Base-by-base conservation (phyloP, 2,888 invertebrate genomes). In the Sipunculus nudus region DNA sequence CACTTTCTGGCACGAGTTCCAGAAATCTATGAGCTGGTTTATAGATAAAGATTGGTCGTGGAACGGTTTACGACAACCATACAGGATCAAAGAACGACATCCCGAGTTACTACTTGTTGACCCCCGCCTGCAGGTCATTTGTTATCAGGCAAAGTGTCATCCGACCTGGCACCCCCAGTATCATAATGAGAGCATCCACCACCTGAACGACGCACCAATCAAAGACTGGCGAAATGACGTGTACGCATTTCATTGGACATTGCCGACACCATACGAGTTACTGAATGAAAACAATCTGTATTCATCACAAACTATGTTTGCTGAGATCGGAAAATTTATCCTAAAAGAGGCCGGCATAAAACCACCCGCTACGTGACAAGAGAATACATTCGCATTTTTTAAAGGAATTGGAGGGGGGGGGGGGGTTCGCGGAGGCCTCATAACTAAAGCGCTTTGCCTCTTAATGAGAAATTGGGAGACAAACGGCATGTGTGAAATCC, bases 241-340 rank as follows among this genome's bases (percentile, higher is more conserved):
- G 16, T 78, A 75, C 50, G 68, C 79, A n/a, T 75, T 79, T 50
- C 81, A 81, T 64, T 79, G 77, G 65, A 79, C 81, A 1, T 66
- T 72, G 38, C 81, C 81, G 1, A 79, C 78, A 31, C 81, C 81
- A 0, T 65, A 64, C 0, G 78, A 78, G 55, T 70, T 75, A 4
- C 60, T 56, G 13, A 76, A 68, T 52, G 68, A 73, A 43, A 55
- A 55, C 1, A 61, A 59, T 2, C 53, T 61, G 21, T 38, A 61
- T 28, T 63, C 68, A 6, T n/a, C 25, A n/a, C 63, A 63, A 3
- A 72, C 74, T 6, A 69, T 72, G 58, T 78, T 79, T 53, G 75
- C 78, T 1, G 77, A 80, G n/a, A 78, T 80, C 10, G 78, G 77
- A 29, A 65, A 56, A 43, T 72, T 71, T 63, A 72, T 80, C 35